These are phyloP conservation scores for Orientallactaga sibirica DNA, from an alignment of 2,797 vertebrate species.

Conservation along the genomic window DNA sequence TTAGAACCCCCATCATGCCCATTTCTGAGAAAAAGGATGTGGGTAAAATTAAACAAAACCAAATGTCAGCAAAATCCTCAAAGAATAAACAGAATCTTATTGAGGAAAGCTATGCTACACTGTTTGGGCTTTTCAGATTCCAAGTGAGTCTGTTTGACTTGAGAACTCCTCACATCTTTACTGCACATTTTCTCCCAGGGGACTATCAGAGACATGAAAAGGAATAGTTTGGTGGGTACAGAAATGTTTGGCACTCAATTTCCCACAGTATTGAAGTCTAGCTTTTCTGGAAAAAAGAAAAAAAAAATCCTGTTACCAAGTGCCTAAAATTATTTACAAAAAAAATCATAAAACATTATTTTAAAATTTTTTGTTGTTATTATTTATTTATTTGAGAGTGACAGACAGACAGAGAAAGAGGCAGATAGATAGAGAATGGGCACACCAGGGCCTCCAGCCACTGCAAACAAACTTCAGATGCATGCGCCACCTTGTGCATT, in stretches of 20 bases:
- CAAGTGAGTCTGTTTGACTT: background rate
- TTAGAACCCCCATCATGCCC: conserved; percentile 38
- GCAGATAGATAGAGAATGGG: too few relatives aligned
- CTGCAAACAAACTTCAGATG: too few relatives aligned
- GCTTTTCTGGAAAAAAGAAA: conserved; percentile 18
- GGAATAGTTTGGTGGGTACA: background rate
- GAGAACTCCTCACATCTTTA: conserved; percentile 37
- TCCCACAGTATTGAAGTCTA: background rate
- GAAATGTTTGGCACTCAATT: conserved; percentile 22
- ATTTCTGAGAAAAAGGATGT: conserved; percentile 68
- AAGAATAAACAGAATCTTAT: conserved; percentile 60
- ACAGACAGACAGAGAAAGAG: too few relatives aligned
- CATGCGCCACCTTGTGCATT: too few relatives aligned
- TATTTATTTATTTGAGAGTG: too few relatives aligned
- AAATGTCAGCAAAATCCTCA: conserved; percentile 73
- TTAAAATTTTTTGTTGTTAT: background rate
- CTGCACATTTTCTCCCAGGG: conserved; percentile 34
- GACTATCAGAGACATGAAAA: conserved; percentile 20
- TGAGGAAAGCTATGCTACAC: conserved; percentile 14
- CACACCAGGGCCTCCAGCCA: too few relatives aligned
- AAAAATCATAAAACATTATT: background rate
- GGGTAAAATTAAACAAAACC: conserved; percentile 75
- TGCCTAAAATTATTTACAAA: background rate
- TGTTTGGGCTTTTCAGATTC: conserved; percentile 55
- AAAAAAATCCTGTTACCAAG: background rate